Conservation (phyloP, 2,888 invertebrate species). For the Scaptomyza tumidula region DNA sequence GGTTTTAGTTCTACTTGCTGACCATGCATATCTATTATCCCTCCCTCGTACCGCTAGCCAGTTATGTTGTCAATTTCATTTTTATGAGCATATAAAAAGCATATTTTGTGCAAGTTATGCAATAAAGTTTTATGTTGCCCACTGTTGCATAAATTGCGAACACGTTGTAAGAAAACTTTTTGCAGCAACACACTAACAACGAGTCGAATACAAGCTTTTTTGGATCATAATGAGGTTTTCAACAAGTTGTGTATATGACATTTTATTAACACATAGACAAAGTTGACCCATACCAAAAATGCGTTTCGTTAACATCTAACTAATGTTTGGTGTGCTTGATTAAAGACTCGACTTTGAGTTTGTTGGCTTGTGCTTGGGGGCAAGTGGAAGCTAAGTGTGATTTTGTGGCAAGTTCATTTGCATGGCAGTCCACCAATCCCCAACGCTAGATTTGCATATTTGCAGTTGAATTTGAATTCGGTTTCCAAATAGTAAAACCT, state of each 20-base stretch:
- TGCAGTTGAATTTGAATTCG: slow-evolving; percentile 38
- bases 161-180: slow-evolving; percentile 47
- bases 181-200: slow-evolving; percentile 28
- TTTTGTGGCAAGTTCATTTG: slow-evolving; percentile 53
- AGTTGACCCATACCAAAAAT: slow-evolving; percentile 33
- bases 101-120: slow-evolving; percentile 68
- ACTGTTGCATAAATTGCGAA: slow-evolving; percentile 74
- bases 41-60: slow-evolving; percentile 7
- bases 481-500: slow-evolving; percentile 15
- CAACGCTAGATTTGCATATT: slow-evolving; percentile 64
- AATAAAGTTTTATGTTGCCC: slow-evolving; percentile 72
- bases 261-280: slow-evolving; percentile 4
- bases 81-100: slow-evolving; percentile 61
- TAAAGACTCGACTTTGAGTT: slow-evolving; percentile 31
- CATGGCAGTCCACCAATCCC: slow-evolving; percentile 55
- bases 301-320: slow-evolving; percentile 64
- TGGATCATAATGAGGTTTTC: slow-evolving; percentile 22
- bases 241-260: slow-evolving; percentile 41
- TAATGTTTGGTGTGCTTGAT: slow-evolving; percentile 33
- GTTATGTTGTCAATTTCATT: slow-evolving; percentile 37
- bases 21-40: slow-evolving; percentile 11
- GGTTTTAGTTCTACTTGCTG: slow-evolving; percentile 31
- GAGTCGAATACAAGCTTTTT: slow-evolving; percentile 25
- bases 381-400: slow-evolving; percentile 6
- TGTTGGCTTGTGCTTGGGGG: slow-evolving; percentile 2